These are phyloP conservation scores for Nanorana parkeri DNA, from an alignment of 2,113 vertebrate species.

Conservation along the genomic window DNA sequence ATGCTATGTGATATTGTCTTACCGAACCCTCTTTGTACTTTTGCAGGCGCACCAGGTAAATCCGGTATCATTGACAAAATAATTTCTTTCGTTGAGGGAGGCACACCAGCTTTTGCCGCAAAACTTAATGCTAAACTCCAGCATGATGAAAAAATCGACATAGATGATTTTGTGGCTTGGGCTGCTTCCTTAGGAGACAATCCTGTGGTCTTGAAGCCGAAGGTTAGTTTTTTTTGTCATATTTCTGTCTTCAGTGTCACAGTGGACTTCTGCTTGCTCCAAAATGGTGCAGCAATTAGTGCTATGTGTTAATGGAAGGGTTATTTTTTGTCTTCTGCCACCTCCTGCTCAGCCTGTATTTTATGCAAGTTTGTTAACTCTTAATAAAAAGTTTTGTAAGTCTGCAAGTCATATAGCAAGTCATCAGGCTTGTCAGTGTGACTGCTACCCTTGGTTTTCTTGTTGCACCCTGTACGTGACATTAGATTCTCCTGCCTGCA, in stretches of 20 bases:
- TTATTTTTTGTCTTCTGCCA: too few species aligned
- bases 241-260: too few species aligned
- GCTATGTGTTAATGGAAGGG: too few species aligned
- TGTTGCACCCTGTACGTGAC: too few species aligned
- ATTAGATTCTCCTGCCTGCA: too few species aligned
- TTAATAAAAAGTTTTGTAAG: too few species aligned
- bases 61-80: conserved; percentile 74
- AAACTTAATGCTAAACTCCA: conserved; percentile 79
- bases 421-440: not conserved
- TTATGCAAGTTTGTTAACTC: too few species aligned
- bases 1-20: not conserved
- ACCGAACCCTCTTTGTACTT: not conserved
- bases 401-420: not conserved
- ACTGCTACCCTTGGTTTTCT: too few species aligned
- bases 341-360: too few species aligned
- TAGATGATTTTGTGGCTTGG: conserved; percentile 76
- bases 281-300: too few species aligned
- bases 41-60: not conserved
- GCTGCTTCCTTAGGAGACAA: conserved; percentile 73
- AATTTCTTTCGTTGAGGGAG: conserved; percentile 81
- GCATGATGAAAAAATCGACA: conserved; percentile 66
- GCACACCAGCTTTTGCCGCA: conserved; percentile 67
- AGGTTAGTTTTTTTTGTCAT: conserved; percentile 60
- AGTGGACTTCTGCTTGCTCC: too few species aligned
- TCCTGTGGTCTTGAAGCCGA: conserved; percentile 76